phyloP scores from a whole-genome alignment of 92 coral and sea anemone species.

The Phymanthus crucifer region DNA sequence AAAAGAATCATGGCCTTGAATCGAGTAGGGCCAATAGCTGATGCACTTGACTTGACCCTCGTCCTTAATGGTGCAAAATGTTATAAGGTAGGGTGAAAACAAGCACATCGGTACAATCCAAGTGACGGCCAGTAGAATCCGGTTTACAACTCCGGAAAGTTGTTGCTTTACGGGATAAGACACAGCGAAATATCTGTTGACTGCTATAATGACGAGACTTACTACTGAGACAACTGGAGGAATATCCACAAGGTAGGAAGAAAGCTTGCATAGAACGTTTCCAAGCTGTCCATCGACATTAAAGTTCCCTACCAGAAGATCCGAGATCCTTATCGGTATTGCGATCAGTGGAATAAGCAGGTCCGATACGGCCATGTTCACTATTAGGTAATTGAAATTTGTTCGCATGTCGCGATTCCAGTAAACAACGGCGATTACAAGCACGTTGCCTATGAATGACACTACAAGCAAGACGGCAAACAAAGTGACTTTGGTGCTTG shows the following conservation, averaged over 20 bases:
- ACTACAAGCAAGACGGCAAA: not conserved
- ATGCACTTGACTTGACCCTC: not conserved
- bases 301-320: too few relatives aligned
- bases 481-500: not conserved
- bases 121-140: not conserved
- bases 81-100: not conserved
- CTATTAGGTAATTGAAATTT: conserved; percentile 22
- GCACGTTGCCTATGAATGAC: conserved; percentile 25
- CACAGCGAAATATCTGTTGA: conserved; percentile 17
- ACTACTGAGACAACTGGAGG: conserved; percentile 15
- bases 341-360: conserved; percentile 27
- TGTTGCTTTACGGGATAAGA: conserved; percentile 9
- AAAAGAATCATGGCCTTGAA: not conserved
- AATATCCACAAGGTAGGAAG: conserved; percentile 11
- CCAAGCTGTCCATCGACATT: conserved; percentile 23
- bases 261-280: conserved; percentile 4
- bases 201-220: conserved; percentile 35
- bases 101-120: conserved; percentile 9
- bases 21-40: not conserved
- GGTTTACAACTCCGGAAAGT: not conserved
- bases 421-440: conserved; percentile 31
- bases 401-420: conserved; percentile 6
- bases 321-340: conserved; percentile 16
- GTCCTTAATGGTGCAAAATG: not conserved
- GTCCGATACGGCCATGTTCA: conserved; percentile 45